These are phyloP conservation scores for Phortica okadai DNA, from an alignment of 2,888 invertebrate genomes.

Conservation along the genomic window DNA sequence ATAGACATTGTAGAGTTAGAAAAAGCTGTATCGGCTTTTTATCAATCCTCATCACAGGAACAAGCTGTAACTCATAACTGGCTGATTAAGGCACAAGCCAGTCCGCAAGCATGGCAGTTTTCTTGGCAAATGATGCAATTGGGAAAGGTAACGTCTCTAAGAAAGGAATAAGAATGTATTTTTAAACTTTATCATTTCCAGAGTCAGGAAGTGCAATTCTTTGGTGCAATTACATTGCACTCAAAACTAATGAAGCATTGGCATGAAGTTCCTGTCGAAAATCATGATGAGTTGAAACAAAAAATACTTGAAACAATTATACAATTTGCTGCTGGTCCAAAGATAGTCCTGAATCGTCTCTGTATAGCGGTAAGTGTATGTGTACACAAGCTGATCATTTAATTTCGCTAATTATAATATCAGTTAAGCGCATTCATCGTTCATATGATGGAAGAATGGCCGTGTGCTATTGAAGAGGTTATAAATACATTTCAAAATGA, in stretches of 20 bases:
- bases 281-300: conserved; percentile 86
- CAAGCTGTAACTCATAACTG: conserved; percentile 89
- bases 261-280: conserved; percentile 89
- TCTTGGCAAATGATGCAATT: conserved; percentile 92
- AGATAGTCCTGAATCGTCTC: conserved; percentile 89
- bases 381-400: background rate
- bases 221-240: conserved; percentile 93
- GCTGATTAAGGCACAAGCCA: conserved; percentile 90
- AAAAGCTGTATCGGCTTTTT: conserved; percentile 75
- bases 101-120: conserved; percentile 93
- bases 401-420: conserved; percentile 59
- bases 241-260: conserved; percentile 92
- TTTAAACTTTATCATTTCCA: conserved; percentile 75
- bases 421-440: conserved; percentile 91
- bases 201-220: conserved; percentile 94
- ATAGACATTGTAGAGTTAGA: conserved; percentile 74
- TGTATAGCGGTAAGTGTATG: conserved; percentile 85
- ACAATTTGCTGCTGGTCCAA: conserved; percentile 87
- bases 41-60: conserved; percentile 78
- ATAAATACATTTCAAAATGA: conserved; percentile 81
- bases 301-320: conserved; percentile 87
- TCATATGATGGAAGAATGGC: conserved; percentile 79
- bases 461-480: conserved; percentile 85
- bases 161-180: background rate
- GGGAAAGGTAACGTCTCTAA: conserved; percentile 80